Conservation (phyloP, 2,797 vertebrate genomes). For the Pseudochaenichthys georgianus region DNA sequence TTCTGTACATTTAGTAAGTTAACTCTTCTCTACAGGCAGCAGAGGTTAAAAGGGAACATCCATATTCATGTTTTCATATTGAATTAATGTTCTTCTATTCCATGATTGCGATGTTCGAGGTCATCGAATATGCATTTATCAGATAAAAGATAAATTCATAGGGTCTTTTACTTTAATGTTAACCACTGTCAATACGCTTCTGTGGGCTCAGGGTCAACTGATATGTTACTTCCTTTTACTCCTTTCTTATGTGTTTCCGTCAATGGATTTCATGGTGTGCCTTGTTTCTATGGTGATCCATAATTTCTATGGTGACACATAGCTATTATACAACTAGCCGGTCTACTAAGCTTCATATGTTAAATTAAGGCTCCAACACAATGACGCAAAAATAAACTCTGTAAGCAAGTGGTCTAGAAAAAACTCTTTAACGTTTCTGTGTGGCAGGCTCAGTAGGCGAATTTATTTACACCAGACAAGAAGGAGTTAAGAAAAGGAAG, state of each 20-base stretch:
- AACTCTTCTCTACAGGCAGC: neutral
- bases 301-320: slow-evolving; percentile 4
- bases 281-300: slow-evolving; percentile 46
- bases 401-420: too few species aligned
- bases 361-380: slow-evolving; percentile 7
- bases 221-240: neutral
- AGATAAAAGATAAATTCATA: neutral
- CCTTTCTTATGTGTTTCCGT: neutral
- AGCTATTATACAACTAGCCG: neutral
- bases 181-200: slow-evolving; percentile 1
- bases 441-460: neutral
- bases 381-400: slow-evolving; percentile 5
- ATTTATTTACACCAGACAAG: neutral
- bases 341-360: slow-evolving; percentile 24
- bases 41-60: neutral
- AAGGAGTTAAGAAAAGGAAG: neutral
- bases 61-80: neutral
- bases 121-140: neutral
- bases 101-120: neutral
- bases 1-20: neutral
- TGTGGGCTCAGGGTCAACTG: slow-evolving; percentile 11
- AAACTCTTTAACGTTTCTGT: neutral
- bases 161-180: neutral
- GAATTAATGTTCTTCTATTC: neutral
- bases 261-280: slow-evolving; percentile 11